Percentiles rank a stretch among this genome's conserved stretches.
Evolutionary conservation across 1,140 invertebrate genomes (phyloP).

Genomic region (Ooceraea biroi): DNA sequence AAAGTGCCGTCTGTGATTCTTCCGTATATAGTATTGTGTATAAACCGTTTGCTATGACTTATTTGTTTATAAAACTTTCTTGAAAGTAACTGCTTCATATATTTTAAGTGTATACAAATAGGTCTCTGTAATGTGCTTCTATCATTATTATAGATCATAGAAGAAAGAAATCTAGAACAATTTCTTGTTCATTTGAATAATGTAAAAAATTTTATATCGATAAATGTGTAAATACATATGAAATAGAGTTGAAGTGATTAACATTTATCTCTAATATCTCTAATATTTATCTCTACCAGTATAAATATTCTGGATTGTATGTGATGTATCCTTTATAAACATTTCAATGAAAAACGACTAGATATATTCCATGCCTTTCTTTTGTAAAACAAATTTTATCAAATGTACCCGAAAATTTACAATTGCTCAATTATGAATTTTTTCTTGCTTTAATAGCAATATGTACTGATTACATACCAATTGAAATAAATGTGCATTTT

Average conservation of each 20-base stretch:
- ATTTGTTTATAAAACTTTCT: slow-evolving; percentile 24
- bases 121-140: background rate
- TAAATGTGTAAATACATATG: slow-evolving; percentile 27
- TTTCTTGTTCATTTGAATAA: slow-evolving; percentile 28
- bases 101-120: slow-evolving; percentile 21
- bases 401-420: slow-evolving; percentile 15
- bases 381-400: slow-evolving; percentile 8
- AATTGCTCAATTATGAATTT: slow-evolving; percentile 15
- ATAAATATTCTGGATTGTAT: slow-evolving; percentile 31
- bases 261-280: slow-evolving; percentile 1
- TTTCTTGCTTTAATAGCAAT: slow-evolving; percentile 15
- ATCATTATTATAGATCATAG: slow-evolving; percentile 40
- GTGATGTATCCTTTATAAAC: slow-evolving; percentile 19
- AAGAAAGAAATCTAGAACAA: slow-evolving; percentile 25
- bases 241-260: slow-evolving; percentile 14
- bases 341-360: slow-evolving; percentile 8
- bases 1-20: slow-evolving; percentile 39
- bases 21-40: slow-evolving; percentile 36
- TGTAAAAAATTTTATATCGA: slow-evolving; percentile 56
- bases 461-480: slow-evolving; percentile 42
- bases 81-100: slow-evolving; percentile 8
- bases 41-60: slow-evolving; percentile 19
- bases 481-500: slow-evolving; percentile 48
- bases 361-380: slow-evolving; percentile 20
- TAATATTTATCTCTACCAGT: background rate